These are phyloP conservation scores for Mormyrus iriodes DNA, from an alignment of 2,113 vertebrate species.

Conservation along the genomic window DNA sequence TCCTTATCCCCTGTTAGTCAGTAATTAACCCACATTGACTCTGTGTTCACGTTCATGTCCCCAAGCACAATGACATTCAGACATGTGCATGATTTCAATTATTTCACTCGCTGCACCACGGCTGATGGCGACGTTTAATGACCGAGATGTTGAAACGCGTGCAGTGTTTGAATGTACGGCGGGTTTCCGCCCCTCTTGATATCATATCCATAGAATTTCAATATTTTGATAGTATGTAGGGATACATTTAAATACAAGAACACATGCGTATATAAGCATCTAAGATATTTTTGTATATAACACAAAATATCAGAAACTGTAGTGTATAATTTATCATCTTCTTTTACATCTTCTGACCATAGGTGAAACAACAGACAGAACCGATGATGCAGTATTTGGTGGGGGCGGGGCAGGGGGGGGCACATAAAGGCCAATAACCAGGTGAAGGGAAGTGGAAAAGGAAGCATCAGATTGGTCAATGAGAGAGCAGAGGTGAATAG, in stretches of 20 bases:
- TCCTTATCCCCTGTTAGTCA: slow-evolving; percentile 49
- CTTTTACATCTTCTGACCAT: background rate
- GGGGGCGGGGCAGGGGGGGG: background rate
- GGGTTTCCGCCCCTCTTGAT: background rate
- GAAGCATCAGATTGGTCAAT: background rate
- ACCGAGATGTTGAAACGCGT: background rate
- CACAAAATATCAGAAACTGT: too few relatives aligned
- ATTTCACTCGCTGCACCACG: background rate
- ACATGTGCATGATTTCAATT: background rate
- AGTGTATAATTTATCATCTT: background rate
- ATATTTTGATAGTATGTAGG: slow-evolving; percentile 27
- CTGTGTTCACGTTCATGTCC: slow-evolving; percentile 41
- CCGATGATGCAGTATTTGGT: background rate
- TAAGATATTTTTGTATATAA: background rate
- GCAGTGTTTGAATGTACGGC: background rate
- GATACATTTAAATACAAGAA: background rate
- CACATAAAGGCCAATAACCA: background rate
- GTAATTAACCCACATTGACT: slow-evolving; percentile 56
- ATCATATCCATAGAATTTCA: background rate
- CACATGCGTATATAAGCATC: background rate
- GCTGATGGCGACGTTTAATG: background rate
- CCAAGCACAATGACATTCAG: background rate
- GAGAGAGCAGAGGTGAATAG: slow-evolving; percentile 86
- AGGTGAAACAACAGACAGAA: background rate
- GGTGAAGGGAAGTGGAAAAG: background rate